phyloP scores from a whole-genome alignment of 2,888 invertebrate genomes.

The Cistogaster globosa region DNA sequence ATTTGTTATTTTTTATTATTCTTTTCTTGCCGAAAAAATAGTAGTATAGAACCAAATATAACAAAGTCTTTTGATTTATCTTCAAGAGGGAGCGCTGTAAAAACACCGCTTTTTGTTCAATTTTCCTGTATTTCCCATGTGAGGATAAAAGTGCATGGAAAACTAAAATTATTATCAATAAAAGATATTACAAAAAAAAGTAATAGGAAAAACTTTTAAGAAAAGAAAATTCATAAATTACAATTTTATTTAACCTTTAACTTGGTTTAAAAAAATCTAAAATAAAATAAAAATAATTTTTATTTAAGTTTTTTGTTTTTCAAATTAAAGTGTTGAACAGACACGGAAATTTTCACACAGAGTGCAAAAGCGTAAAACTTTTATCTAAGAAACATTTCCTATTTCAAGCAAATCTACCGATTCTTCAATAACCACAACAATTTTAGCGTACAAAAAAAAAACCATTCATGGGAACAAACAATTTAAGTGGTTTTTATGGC shows the following conservation, averaged over 20 bases:
- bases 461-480: constrained; percentile 45
- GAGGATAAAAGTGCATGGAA: not conserved
- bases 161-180: not conserved
- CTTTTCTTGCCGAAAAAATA: not conserved
- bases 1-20: too few relatives aligned
- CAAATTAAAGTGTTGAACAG: not conserved
- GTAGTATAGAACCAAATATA: not conserved
- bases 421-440: not conserved
- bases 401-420: constrained; percentile 6
- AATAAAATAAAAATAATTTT: too few relatives aligned
- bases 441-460: not conserved
- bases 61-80: not conserved
- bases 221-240: too few relatives aligned
- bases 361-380: not conserved
- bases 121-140: not conserved
- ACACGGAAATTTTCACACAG: not conserved
- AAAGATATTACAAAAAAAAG: not conserved
- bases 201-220: not conserved
- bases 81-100: not conserved
- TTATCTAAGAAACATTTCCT: constrained; percentile 6
- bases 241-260: too few relatives aligned
- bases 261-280: too few relatives aligned
- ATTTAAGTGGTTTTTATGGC: not conserved
- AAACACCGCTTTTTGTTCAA: too few relatives aligned
- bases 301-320: too few relatives aligned